These are phyloP conservation scores for Lepidocolaptes lacrymiger DNA, from an alignment of 2,797 vertebrate species.

Conservation along the genomic window DNA sequence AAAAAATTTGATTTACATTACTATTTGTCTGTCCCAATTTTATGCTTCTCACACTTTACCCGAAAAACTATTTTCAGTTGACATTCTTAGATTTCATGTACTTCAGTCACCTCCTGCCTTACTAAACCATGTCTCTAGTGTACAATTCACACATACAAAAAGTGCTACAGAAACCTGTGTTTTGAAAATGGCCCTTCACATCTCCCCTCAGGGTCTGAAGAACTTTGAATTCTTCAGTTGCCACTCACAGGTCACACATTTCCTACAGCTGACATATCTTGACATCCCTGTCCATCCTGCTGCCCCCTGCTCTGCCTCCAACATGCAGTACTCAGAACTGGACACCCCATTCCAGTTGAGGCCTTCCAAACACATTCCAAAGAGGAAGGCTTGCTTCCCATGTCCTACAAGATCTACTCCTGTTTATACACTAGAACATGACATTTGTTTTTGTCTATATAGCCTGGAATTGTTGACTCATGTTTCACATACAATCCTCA, in stretches of 20 bases:
- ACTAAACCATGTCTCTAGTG: neutral
- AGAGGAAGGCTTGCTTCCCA: neutral
- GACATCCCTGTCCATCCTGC: accelerated
- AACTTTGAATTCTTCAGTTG: neutral
- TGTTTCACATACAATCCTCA: neutral
- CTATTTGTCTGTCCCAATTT: neutral
- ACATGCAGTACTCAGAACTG: neutral
- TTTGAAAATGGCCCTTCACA: neutral
- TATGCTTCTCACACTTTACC: neutral
- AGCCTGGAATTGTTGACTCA: neutral
- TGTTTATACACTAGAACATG: neutral
- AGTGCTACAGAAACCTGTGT: neutral
- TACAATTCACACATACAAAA: neutral
- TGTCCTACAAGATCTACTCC: neutral
- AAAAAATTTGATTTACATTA: neutral
- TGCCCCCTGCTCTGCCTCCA: neutral
- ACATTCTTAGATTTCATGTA: neutral
- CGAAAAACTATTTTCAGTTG: neutral
- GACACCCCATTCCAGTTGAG: neutral
- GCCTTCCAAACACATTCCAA: neutral
- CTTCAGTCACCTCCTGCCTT: neutral
- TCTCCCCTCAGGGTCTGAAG: neutral
- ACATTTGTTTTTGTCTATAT: neutral
- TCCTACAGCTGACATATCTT: neutral
- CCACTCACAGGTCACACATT: neutral